phyloP scores from a whole-genome alignment of 2,888 invertebrate genomes.

The Melipona beecheii region DNA sequence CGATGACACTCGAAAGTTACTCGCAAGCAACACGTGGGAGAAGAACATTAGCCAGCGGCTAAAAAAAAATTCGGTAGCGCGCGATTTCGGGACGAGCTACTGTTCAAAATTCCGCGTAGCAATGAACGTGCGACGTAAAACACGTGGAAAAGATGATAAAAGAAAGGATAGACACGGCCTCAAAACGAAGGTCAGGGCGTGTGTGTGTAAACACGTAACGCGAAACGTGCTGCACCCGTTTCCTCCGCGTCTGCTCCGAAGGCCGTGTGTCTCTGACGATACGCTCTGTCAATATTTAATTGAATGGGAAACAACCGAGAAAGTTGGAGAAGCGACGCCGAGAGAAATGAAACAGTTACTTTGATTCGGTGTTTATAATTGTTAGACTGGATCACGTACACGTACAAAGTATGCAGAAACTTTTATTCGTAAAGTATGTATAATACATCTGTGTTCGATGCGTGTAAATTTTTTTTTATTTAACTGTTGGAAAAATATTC shows the following conservation, averaged over 20 bases:
- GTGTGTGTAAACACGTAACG: conserved; percentile 54
- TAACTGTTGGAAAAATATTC: too few relatives aligned
- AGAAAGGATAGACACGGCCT: conserved; percentile 58
- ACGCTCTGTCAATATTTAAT: conserved; percentile 5
- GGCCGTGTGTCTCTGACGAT: conserved; percentile 37
- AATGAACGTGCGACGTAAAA: conserved; percentile 30
- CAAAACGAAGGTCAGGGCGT: conserved; percentile 59
- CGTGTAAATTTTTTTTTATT: too few relatives aligned
- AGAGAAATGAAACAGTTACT: not conserved
- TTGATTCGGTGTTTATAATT: not conserved
- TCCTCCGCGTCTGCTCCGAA: conserved; percentile 40
- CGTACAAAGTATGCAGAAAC: too few relatives aligned
- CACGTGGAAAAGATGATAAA: conserved; percentile 36
- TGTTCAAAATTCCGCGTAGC: conserved; percentile 34
- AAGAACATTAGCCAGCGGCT: conserved; percentile 15
- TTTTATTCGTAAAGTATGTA: too few relatives aligned
- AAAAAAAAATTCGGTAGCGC: conserved; percentile 1
- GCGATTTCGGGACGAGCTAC: conserved; percentile 14
- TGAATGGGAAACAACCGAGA: not conserved
- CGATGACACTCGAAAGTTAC: conserved; percentile 10
- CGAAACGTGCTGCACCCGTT: conserved; percentile 54
- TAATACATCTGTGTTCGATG: too few relatives aligned
- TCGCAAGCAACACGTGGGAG: conserved; percentile 17
- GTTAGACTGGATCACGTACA: not conserved
- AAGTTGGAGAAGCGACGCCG: not conserved